phyloP scores from a whole-genome alignment of 2,888 invertebrate species.

The Pycnomerus fuliginosus region DNA sequence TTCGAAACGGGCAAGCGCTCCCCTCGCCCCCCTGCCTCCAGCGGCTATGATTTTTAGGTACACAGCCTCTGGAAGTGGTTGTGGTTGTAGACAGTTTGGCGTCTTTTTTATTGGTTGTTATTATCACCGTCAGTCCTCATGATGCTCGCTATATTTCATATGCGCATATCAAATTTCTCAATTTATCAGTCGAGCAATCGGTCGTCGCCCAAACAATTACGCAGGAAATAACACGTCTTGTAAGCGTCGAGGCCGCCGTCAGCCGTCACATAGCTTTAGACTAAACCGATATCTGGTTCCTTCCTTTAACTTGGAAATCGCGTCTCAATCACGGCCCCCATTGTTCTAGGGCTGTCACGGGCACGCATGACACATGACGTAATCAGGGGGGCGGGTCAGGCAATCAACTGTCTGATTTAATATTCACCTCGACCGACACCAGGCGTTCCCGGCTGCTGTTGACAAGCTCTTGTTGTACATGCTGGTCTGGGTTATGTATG shows the following conservation, averaged over 20 bases:
- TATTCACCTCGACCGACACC: conserved; percentile 50
- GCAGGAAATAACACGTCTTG: conserved; percentile 44
- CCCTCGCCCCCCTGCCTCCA: too few species aligned
- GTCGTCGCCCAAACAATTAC: conserved; percentile 31
- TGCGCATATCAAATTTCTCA: conserved; percentile 30
- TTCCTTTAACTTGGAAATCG: conserved; percentile 40
- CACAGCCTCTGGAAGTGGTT: too few species aligned
- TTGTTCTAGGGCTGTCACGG: conserved; percentile 50
- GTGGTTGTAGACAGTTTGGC: too few species aligned
- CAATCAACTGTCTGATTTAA: conserved; percentile 54
- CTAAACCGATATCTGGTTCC: conserved; percentile 41
- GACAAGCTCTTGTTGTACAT: conserved; percentile 48
- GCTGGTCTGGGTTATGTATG: conserved; percentile 40
- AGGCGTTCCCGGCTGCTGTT: conserved; percentile 48
- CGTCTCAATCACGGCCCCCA: conserved; percentile 48
- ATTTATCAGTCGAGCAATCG: conserved; percentile 22
- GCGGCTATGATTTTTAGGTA: too few species aligned
- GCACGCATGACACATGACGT: conserved; percentile 52
- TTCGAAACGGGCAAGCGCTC: too few species aligned
- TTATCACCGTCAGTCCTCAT: too few species aligned
- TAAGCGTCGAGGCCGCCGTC: conserved; percentile 20
- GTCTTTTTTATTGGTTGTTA: too few species aligned
- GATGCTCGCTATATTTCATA: too few species aligned
- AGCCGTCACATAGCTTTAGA: too few species aligned
- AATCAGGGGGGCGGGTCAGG: conserved; percentile 51